phyloP scores from a whole-genome alignment of 2,888 invertebrate genomes.

The Ecliptopera silaceata region DNA sequence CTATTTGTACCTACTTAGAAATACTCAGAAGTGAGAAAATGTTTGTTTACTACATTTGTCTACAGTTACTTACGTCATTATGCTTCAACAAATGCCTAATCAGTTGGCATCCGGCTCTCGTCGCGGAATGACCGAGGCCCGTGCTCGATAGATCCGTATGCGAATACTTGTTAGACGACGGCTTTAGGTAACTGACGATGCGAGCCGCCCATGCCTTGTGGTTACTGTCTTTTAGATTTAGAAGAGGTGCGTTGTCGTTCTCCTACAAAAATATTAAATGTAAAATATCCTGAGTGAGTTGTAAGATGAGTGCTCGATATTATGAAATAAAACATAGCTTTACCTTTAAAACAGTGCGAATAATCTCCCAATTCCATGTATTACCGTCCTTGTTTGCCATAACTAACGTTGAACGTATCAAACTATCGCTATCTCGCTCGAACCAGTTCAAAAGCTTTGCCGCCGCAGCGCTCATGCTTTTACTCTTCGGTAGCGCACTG shows the following conservation, averaged over 20 bases:
- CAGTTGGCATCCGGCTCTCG: conserved; percentile 87
- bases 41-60: too few species aligned
- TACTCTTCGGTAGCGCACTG: conserved; percentile 73
- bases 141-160: conserved; percentile 88
- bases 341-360: conserved; percentile 90
- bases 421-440: conserved; percentile 85
- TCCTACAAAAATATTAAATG: conserved; percentile 50
- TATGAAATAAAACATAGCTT: neutral
- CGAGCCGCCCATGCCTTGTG: conserved; percentile 83
- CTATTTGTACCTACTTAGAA: too few species aligned
- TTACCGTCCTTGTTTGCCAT: conserved; percentile 90
- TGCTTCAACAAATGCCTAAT: conserved; percentile 88
- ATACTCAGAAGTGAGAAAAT: neutral
- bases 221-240: conserved; percentile 71
- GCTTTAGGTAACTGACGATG: conserved; percentile 92
- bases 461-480: conserved; percentile 73
- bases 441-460: conserved; percentile 80
- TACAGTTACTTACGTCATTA: conserved; percentile 82
- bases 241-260: conserved; percentile 55
- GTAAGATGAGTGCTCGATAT: too few species aligned
- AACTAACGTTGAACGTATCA: conserved; percentile 92
- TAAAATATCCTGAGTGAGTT: too few species aligned
- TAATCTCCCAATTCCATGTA: conserved; percentile 97
- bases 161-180: conserved; percentile 94
- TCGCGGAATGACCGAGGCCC: conserved; percentile 84